Evolutionary conservation across 2,888 invertebrate species (phyloP).

Genomic region (Glyphotaelius pellucidus): DNA sequence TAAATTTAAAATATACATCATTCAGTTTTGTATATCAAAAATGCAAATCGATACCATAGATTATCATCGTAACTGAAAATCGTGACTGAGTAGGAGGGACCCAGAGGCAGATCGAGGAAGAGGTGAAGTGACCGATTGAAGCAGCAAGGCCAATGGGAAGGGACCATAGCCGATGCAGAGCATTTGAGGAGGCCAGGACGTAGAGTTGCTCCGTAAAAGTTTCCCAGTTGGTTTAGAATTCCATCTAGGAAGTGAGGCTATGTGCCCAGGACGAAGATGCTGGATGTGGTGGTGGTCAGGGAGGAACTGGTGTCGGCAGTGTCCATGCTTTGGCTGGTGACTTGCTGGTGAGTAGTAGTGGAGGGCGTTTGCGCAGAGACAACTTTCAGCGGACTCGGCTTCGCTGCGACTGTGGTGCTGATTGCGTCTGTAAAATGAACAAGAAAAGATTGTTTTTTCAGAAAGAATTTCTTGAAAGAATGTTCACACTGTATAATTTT

Average conservation of each 20-base stretch:
- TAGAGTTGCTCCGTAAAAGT: background rate
- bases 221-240: background rate
- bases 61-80: background rate
- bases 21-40: background rate
- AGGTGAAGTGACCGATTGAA: no score
- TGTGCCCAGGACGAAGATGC: constrained; percentile 17
- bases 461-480: no score
- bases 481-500: no score
- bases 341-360: background rate
- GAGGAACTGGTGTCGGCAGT: background rate
- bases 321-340: background rate
- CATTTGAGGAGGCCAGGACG: background rate
- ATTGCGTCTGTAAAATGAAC: background rate
- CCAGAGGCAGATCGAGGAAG: background rate
- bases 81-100: background rate
- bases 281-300: background rate
- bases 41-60: background rate
- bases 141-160: no score
- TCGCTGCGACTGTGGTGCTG: background rate
- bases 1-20: background rate
- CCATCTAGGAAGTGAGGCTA: background rate
- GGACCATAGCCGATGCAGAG: no score
- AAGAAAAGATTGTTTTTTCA: background rate
- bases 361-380: background rate
- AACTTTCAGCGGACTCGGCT: background rate